Conservation (phyloP, 2,797 vertebrate genomes). For the Chrysocyon brachyurus region DNA sequence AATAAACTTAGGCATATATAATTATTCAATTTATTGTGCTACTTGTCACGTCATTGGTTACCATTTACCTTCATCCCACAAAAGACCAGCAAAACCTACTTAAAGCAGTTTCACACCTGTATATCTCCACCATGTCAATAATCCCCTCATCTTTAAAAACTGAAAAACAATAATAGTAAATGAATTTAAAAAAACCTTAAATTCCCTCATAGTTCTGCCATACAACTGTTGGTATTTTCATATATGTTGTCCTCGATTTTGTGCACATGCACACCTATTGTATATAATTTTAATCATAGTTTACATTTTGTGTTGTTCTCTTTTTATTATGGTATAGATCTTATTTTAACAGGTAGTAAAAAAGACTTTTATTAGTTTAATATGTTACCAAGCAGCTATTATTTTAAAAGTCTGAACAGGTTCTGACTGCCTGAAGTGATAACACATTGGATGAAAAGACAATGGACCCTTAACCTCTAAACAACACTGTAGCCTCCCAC, state of each 20-base stretch:
- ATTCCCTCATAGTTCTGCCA: neutral
- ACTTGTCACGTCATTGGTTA: neutral
- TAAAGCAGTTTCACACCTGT: neutral
- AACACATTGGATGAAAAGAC: neutral
- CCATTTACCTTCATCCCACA: neutral
- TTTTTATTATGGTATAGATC: conserved; percentile 35
- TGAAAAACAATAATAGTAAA: neutral
- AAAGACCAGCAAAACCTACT: neutral
- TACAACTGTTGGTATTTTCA: neutral
- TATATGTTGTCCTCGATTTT: neutral
- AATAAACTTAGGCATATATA: neutral
- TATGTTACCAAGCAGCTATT: neutral
- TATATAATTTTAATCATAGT: neutral
- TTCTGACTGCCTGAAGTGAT: neutral
- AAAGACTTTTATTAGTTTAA: conserved; percentile 12
- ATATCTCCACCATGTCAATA: neutral
- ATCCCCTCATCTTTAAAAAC: neutral
- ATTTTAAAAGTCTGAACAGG: conserved; percentile 50
- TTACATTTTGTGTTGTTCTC: neutral
- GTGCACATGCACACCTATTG: neutral
- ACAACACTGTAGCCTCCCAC: neutral
- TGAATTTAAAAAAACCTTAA: neutral
- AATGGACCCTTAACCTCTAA: conserved; percentile 5
- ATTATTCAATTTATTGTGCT: neutral
- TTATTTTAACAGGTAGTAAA: conserved; percentile 11